phyloP scores from a whole-genome alignment of 1,140 invertebrate species.

The Ceratosolen solmsi region DNA sequence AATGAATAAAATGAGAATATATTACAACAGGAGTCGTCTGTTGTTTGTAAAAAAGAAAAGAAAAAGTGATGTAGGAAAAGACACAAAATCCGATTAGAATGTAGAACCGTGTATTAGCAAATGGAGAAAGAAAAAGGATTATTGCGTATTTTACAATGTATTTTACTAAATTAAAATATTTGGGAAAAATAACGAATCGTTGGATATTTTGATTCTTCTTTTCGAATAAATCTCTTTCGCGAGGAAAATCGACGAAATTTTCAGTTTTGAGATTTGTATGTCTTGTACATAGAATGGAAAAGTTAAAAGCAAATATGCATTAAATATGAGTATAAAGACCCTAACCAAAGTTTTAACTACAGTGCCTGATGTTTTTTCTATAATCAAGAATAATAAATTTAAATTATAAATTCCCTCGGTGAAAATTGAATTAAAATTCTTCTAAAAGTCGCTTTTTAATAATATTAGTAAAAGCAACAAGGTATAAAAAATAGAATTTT shows the following conservation, averaged over 20 bases:
- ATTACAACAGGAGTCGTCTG: constrained; percentile 29
- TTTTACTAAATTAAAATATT: constrained; percentile 66
- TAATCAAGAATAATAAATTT: constrained; percentile 27
- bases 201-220: constrained; percentile 61
- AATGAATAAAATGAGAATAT: constrained; percentile 30
- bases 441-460: constrained; percentile 14
- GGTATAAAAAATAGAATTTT: not conserved
- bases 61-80: constrained; percentile 40
- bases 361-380: constrained; percentile 50
- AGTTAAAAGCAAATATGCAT: constrained; percentile 48
- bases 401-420: constrained; percentile 29
- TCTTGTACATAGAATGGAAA: constrained; percentile 41
- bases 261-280: constrained; percentile 41
- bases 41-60: constrained; percentile 58
- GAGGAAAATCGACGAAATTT: constrained; percentile 43
- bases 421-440: constrained; percentile 28
- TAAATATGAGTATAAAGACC: constrained; percentile 43
- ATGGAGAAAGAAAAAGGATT: constrained; percentile 47
- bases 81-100: constrained; percentile 9
- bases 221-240: constrained; percentile 52
- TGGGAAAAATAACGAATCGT: constrained; percentile 58
- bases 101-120: constrained; percentile 49
- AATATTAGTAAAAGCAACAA: not conserved
- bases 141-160: constrained; percentile 67
- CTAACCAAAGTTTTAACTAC: constrained; percentile 46